Conservation (phyloP, 2,797 vertebrate genomes). For the Anguilla megastoma region DNA sequence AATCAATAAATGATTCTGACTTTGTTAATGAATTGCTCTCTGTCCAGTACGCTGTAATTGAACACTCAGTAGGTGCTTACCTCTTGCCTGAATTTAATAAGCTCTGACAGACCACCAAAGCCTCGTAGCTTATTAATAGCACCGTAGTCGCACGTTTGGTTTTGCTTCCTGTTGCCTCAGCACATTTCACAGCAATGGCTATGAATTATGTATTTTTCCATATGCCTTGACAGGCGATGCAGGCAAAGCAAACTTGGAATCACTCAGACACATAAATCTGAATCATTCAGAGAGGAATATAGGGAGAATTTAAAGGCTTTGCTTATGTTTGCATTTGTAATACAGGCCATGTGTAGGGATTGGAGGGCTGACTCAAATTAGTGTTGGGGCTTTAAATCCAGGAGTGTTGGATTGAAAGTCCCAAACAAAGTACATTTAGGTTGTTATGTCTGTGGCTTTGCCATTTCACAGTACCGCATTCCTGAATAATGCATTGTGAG, state of each 20-base stretch:
- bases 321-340: neutral
- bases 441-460: too few relatives aligned
- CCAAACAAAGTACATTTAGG: too few relatives aligned
- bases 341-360: neutral
- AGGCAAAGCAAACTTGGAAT: neutral
- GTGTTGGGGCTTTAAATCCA: too few relatives aligned
- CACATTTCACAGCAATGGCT: neutral
- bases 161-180: constrained; percentile 10
- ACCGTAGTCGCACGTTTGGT: neutral
- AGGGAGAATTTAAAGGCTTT: neutral
- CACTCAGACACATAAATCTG: neutral
- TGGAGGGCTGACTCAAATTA: too few relatives aligned
- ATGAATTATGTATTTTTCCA: constrained; percentile 29
- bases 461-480: too few relatives aligned
- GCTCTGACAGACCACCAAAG: constrained; percentile 19
- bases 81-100: constrained; percentile 27
- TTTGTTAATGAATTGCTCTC: neutral
- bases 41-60: neutral
- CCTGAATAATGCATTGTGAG: too few relatives aligned
- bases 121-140: constrained; percentile 24
- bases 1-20: neutral
- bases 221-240: constrained; percentile 19
- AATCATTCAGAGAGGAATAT: too few relatives aligned
- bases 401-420: too few relatives aligned
- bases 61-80: neutral